phyloP scores from a whole-genome alignment of 2,797 vertebrate species.

The Lutjanus argentimaculatus region DNA sequence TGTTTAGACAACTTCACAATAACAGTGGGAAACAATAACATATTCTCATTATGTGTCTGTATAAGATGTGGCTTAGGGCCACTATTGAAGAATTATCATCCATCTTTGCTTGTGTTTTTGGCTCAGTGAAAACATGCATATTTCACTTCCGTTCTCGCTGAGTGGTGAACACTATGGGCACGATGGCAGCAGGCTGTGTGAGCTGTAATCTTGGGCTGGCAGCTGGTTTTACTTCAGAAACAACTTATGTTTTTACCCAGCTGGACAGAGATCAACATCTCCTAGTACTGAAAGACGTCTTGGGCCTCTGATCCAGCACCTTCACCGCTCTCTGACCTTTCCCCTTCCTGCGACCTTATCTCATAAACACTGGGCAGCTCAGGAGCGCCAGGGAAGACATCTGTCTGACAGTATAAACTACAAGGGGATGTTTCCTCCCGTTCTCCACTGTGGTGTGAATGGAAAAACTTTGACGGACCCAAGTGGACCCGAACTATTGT shows the following conservation, averaged over 20 bases:
- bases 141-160: constrained; percentile 64
- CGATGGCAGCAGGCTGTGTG: constrained; percentile 13
- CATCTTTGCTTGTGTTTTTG: constrained; percentile 76
- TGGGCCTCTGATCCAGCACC: constrained; percentile 38
- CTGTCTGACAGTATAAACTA: constrained; percentile 50
- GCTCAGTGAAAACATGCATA: constrained; percentile 55
- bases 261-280: constrained; percentile 46
- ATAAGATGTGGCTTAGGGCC: constrained; percentile 74
- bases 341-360: constrained; percentile 60
- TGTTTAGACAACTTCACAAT: constrained; percentile 72
- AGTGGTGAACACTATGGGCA: constrained; percentile 34
- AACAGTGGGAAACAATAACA: constrained; percentile 69
- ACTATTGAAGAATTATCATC: constrained; percentile 80
- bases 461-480: constrained; percentile 36
- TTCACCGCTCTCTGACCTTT: constrained; percentile 70
- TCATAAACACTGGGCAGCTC: constrained; percentile 33
- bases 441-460: constrained; percentile 53
- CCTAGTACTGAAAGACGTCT: constrained; percentile 31
- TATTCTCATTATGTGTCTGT: constrained; percentile 66
- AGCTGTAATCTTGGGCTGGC: constrained; percentile 58
- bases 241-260: constrained; percentile 21
- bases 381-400: constrained; percentile 47
- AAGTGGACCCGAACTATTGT: constrained; percentile 36
- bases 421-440: constrained; percentile 52
- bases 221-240: constrained; percentile 55